phyloP scores from a whole-genome alignment of 2,113 vertebrate genomes.

The Amblyornis subalaris region DNA sequence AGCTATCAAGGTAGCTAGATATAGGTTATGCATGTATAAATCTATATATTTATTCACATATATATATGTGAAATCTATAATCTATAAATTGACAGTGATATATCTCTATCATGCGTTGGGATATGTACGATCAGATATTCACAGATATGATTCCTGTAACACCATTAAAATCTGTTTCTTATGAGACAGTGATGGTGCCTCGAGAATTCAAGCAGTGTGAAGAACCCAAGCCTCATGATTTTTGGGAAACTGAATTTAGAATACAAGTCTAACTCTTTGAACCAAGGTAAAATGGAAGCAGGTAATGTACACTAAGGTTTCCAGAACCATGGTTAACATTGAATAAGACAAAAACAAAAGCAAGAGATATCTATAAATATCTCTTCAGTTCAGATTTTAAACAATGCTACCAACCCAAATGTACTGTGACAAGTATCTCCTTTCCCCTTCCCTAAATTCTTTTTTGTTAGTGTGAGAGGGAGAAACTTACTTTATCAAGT shows the following conservation, averaged over 20 bases:
- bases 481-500: not conserved
- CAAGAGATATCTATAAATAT: not conserved
- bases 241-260: not conserved
- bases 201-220: not conserved
- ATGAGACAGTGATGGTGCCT: not conserved
- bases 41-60: not conserved
- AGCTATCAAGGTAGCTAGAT: not conserved
- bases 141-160: not conserved
- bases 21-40: not conserved
- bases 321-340: not conserved
- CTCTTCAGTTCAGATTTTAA: not conserved
- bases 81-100: not conserved
- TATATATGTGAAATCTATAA: not conserved
- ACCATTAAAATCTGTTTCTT: not conserved
- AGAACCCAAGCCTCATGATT: not conserved
- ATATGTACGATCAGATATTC: not conserved
- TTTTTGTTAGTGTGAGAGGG: not conserved
- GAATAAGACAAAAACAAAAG: not conserved
- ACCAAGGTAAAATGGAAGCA: not conserved
- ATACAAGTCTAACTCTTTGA: not conserved
- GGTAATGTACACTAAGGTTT: not conserved
- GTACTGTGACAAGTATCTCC: not conserved
- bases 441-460: not conserved
- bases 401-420: not conserved
- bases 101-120: not conserved